Evolutionary conservation across 2,797 vertebrate genomes (phyloP).

Genomic region (Chloroceryle amazona): DNA sequence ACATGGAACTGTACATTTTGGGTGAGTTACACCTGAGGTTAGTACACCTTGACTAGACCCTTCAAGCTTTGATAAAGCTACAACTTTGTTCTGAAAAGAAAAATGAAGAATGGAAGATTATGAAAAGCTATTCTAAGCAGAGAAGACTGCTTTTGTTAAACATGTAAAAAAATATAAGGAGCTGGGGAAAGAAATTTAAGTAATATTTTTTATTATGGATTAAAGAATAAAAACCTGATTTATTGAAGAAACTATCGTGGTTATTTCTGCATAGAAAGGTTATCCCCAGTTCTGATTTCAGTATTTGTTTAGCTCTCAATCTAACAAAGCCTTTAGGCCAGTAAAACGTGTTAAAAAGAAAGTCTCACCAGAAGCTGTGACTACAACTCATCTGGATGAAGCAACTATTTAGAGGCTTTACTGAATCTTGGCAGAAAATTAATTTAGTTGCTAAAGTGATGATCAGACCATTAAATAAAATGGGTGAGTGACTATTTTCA

Average conservation of each 20-base stretch:
- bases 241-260: not conserved
- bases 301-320: not conserved
- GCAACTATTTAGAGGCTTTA: not conserved
- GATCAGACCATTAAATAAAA: not conserved
- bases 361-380: not conserved
- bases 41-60: not conserved
- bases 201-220: not conserved
- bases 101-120: constrained; percentile 5
- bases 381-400: not conserved
- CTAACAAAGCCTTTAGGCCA: not conserved
- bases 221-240: not conserved
- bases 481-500: not conserved
- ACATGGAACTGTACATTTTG: not conserved
- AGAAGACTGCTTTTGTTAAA: constrained; percentile 4
- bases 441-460: not conserved
- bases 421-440: not conserved
- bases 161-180: not conserved
- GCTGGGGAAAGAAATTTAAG: not conserved
- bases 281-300: not conserved
- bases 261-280: not conserved
- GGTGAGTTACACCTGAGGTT: not conserved
- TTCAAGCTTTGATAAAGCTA: constrained; percentile 12
- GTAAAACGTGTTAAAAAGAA: not conserved
- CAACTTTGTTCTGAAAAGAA: constrained; percentile 43
- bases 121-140: constrained; percentile 23